Evolutionary conservation across 2,113 vertebrate species (phyloP).

Genomic region (Xenopus laevis): DNA sequence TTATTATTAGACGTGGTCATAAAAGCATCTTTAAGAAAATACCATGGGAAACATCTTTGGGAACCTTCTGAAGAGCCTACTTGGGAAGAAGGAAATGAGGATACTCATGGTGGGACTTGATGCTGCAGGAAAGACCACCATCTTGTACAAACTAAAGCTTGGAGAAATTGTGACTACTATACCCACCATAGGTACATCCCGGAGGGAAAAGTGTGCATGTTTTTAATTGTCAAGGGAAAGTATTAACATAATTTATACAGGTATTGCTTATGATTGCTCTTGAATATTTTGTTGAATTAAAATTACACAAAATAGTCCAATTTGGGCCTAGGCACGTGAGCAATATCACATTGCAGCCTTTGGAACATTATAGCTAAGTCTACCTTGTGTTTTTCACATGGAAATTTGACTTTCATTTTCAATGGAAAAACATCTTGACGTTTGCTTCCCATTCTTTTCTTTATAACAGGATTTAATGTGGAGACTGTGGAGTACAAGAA

Average conservation of each 20-base stretch:
- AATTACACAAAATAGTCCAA: no score
- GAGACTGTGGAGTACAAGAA: constrained; percentile 98
- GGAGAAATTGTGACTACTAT: constrained; percentile 92
- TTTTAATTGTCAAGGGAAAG: no score
- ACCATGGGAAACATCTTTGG: constrained; percentile 90
- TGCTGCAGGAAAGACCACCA: constrained; percentile 88
- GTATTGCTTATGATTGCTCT: no score
- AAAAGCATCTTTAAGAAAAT: constrained; percentile 2
- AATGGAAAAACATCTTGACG: no score
- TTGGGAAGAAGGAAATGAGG: constrained; percentile 92
- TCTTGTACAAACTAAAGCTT: constrained; percentile 88
- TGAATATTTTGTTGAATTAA: no score
- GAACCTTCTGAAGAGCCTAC: constrained; percentile 89
- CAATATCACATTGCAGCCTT: no score
- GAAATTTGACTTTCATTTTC: no score
- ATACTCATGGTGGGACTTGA: constrained; percentile 91
- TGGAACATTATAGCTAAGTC: no score
- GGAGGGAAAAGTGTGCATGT: neutral
- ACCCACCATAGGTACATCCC: constrained; percentile 75
- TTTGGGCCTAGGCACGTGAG: no score
- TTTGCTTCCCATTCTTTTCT: neutral
- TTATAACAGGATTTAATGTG: constrained; percentile 81
- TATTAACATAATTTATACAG: no score
- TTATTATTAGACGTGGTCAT: no score
- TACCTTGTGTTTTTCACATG: no score